Percentiles rank a stretch among this genome's conserved stretches.
These are phyloP conservation scores for Thinocorus orbignyianus DNA, from an alignment of 2,113 vertebrate species.

Conservation along the genomic window DNA sequence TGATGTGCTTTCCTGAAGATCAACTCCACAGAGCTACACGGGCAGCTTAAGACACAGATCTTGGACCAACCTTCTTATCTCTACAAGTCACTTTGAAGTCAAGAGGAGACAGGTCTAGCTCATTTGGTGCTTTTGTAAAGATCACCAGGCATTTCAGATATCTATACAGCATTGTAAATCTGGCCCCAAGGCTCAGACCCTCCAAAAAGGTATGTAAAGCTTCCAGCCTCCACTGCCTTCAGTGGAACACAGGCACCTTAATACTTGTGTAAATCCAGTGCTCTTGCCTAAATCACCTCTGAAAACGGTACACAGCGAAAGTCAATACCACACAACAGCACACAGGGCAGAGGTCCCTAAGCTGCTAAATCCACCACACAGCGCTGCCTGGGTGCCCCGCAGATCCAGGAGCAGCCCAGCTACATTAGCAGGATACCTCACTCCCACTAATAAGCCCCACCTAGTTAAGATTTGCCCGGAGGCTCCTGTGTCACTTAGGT, in stretches of 20 bases:
- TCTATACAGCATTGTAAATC: slow-evolving; percentile 20
- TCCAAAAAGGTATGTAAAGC: slow-evolving; percentile 56
- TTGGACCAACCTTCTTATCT: slow-evolving; percentile 37
- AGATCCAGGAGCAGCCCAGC: neutral
- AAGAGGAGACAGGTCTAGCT: slow-evolving; percentile 44
- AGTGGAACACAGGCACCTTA: slow-evolving; percentile 31
- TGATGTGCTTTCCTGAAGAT: neutral
- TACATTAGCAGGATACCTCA: neutral
- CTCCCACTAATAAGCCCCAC: neutral
- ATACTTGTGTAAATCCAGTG: slow-evolving; percentile 40
- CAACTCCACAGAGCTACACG: neutral
- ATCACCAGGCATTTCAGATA: slow-evolving; percentile 45
- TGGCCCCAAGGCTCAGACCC: slow-evolving; percentile 35
- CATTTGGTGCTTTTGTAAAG: slow-evolving; percentile 32
- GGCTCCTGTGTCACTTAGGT: slow-evolving; percentile 35
- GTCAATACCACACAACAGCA: slow-evolving; percentile 8
- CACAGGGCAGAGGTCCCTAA: slow-evolving; percentile 57
- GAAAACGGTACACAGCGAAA: slow-evolving; percentile 8
- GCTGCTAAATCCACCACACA: slow-evolving; percentile 32
- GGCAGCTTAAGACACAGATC: neutral
- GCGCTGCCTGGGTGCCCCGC: neutral
- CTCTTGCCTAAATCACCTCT: slow-evolving; percentile 55
- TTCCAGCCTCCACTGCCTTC: neutral
- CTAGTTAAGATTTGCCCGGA: slow-evolving; percentile 23
- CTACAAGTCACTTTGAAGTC: slow-evolving; percentile 49